A percentile compares a stretch with the other conserved stretches of the same genome.
phyloP scores from a whole-genome alignment of 2,113 vertebrate genomes.

The Brachypteracias leptosomus region DNA sequence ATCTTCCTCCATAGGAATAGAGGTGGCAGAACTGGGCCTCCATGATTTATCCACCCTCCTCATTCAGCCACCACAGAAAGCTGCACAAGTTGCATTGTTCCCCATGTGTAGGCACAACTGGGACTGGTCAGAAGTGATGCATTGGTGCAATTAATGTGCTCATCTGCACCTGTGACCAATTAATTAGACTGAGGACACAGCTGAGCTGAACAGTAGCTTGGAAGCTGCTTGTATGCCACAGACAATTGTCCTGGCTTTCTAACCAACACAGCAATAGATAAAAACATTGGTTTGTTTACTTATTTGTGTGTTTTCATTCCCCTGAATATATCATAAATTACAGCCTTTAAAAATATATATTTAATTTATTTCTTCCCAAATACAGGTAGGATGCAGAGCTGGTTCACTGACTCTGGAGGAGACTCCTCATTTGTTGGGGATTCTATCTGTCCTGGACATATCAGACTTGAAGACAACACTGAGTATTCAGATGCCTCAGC shows the following conservation, averaged over 20 bases:
- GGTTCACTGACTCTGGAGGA: neutral
- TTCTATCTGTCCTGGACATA: neutral
- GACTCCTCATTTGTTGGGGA: neutral
- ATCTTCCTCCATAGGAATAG: neutral
- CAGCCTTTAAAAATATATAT: neutral
- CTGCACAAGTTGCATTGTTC: neutral
- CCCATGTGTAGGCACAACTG: neutral
- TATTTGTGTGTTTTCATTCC: neutral
- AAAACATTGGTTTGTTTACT: neutral
- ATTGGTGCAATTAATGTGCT: slow-evolving; percentile 31
- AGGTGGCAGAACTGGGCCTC: slow-evolving; percentile 16
- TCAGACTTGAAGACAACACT: neutral
- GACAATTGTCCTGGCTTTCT: neutral
- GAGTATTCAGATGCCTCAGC: neutral
- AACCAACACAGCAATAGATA: neutral
- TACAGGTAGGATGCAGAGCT: neutral
- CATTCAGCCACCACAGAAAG: neutral
- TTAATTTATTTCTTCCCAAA: neutral
- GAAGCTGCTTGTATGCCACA: neutral
- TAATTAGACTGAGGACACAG: neutral
- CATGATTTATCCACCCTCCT: neutral
- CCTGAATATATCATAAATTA: neutral
- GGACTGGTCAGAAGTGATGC: slow-evolving; percentile 9
- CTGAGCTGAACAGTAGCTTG: neutral
- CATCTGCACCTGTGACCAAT: neutral